Percentiles rank a stretch among this genome's conserved stretches.
Evolutionary conservation across 2,797 vertebrate genomes (phyloP).

Genomic region (Antennarius maculatus): DNA sequence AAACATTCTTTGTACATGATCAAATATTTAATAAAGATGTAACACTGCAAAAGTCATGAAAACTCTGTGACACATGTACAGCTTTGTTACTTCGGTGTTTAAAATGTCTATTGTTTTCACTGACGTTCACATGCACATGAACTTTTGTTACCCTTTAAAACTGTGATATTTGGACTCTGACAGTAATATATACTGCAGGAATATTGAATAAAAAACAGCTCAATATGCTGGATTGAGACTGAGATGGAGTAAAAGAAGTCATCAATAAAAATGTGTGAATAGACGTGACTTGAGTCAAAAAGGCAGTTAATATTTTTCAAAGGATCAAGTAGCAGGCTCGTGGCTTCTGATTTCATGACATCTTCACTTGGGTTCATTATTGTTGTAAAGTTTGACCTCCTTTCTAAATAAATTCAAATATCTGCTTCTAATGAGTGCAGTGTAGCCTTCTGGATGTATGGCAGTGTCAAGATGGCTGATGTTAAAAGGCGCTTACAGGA

Average conservation of each 20-base stretch:
- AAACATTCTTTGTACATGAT: conserved; percentile 49
- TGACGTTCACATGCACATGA: conserved; percentile 16
- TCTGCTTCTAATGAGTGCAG: conserved; percentile 54
- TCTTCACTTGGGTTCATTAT: conserved; percentile 15
- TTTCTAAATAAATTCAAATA: conserved; percentile 59
- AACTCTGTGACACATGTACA: conserved; percentile 21
- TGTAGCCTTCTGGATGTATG: conserved; percentile 57
- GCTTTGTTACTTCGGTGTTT: conserved; percentile 25
- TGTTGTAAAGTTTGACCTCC: conserved; percentile 46
- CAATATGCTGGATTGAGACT: background rate
- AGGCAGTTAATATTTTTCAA: background rate
- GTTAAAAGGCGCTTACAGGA: conserved; percentile 59
- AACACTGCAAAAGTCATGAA: conserved; percentile 41
- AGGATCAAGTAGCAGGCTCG: background rate
- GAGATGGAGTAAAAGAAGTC: background rate
- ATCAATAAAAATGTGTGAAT: conserved; percentile 2
- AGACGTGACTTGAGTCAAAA: conserved; percentile 14
- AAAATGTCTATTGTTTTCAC: conserved; percentile 14
- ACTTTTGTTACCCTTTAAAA: conserved; percentile 28
- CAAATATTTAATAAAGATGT: conserved; percentile 57
- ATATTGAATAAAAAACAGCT: conserved; percentile 8
- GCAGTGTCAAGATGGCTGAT: conserved; percentile 32
- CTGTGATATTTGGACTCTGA: conserved; percentile 8
- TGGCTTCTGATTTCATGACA: conserved; percentile 5
- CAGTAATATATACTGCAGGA: conserved; percentile 8